Conservation (phyloP, 1,140 invertebrate species). For the Chelonus insularis region DNA sequence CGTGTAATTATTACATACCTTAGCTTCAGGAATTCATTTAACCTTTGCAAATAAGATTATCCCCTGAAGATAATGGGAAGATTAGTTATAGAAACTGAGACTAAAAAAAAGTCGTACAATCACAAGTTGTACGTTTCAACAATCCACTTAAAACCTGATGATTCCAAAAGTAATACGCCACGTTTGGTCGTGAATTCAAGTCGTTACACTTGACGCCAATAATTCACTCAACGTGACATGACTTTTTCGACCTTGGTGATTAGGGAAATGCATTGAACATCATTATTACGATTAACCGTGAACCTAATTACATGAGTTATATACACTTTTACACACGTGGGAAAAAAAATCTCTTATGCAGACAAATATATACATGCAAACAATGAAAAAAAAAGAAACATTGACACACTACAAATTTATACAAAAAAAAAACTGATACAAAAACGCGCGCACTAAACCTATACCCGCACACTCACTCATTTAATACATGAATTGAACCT, state of each 20-base stretch:
- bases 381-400: conserved; percentile 6
- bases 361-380: conserved; percentile 21
- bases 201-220: background rate
- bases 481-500: conserved; percentile 28
- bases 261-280: conserved; percentile 23
- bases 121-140: conserved; percentile 13
- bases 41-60: too few species aligned
- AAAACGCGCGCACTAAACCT: conserved; percentile 30
- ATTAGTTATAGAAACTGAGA: too few species aligned
- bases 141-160: conserved; percentile 28
- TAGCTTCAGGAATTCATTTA: too few species aligned
- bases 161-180: conserved; percentile 30
- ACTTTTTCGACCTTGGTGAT: conserved; percentile 44
- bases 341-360: conserved; percentile 11
- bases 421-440: conserved; percentile 15
- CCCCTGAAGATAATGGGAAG: too few species aligned
- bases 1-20: too few species aligned
- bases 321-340: conserved; percentile 28
- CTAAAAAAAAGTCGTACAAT: conserved; percentile 24
- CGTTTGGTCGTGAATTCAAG: conserved; percentile 20
- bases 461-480: conserved; percentile 33
- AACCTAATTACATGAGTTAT: conserved; percentile 26
- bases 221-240: conserved; percentile 27
- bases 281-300: conserved; percentile 17
- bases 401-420: conserved; percentile 6